Percentiles rank a stretch among this genome's conserved stretches.
These are phyloP conservation scores for Myrmecobius fasciatus DNA, from an alignment of 2,113 vertebrate species.

Conservation along the genomic window DNA sequence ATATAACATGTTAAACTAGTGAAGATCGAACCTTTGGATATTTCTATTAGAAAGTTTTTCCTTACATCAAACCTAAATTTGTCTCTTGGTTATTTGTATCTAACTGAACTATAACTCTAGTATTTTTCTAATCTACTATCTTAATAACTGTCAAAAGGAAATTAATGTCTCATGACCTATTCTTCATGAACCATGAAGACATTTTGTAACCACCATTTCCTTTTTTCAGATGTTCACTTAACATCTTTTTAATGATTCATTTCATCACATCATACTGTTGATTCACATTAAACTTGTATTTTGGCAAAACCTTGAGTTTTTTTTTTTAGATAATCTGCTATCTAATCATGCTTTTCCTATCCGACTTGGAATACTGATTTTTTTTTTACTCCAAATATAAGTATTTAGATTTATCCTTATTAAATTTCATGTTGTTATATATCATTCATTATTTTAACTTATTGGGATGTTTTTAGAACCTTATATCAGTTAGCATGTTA, in stretches of 20 bases:
- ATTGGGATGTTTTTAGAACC: neutral
- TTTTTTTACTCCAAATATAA: neutral
- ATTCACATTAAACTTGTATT: neutral
- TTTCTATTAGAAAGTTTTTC: neutral
- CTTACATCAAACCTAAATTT: neutral
- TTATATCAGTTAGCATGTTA: neutral
- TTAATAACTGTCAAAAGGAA: neutral
- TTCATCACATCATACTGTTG: neutral
- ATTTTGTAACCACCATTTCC: neutral
- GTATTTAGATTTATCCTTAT: neutral
- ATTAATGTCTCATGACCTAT: neutral
- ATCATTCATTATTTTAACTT: neutral
- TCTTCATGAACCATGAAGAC: neutral
- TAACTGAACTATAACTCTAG: neutral
- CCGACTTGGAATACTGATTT: neutral
- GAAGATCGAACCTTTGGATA: neutral
- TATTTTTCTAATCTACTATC: neutral
- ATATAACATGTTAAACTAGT: too few relatives aligned
- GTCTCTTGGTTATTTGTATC: neutral
- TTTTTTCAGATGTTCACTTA: neutral
- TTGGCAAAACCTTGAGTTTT: neutral
- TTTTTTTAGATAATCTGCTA: neutral
- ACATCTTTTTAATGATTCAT: neutral
- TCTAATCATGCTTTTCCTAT: neutral
- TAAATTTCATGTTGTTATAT: neutral